Evolutionary conservation across 2,888 invertebrate genomes (phyloP), one percentile per base, ranked within the genome.

Genomic region (Tanypteryx hageni): DNA sequence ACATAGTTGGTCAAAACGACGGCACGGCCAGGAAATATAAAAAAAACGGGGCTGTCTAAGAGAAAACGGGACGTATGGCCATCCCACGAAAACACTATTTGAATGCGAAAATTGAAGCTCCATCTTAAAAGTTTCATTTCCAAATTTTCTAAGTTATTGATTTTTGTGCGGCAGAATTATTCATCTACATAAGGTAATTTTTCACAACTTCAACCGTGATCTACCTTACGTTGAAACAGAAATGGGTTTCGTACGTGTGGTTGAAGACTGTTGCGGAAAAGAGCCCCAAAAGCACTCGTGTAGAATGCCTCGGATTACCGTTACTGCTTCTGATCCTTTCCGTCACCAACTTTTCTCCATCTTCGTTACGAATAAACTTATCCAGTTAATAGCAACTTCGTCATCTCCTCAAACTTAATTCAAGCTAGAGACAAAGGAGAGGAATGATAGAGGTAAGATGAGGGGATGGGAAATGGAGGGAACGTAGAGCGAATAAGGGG

Each of bases 401-500:
- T 93, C 93, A 93, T 93, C 93, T 93, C 93, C 93, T 93, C 93
- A 93, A 92, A 92, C 22, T 44, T 92, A 89, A 92, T 92, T 92
- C 83, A 93, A 92, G 81, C 92, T 92, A 92, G 85, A 93, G 84
- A 93, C 92, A 93, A 92, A 81, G 92, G 58, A 86, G 16, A 44
- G 89, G 92, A 92, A 82, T 86, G 44, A 5, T 5, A 89, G 92
- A 93, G 31, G 93, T 91, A 92, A 92, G 93, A 93, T 92, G 93
- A 92, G 92, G 93, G 93, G 93, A 93, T 93, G 93, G 93, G 93
- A 93, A 93, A 93, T 92, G 92, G 92, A 92, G 92, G 92, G 92
- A 92, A 93, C 93, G 92, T 93, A 68, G 44, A 56, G 93, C 93
- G 93, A 94, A 94, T 94, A 94, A 94, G 94, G 93, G 94, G 93